A percentile compares a stretch with the other conserved stretches of the same genome.
Conservation (phyloP, 2,113 vertebrate species). For the Turnix velox region DNA sequence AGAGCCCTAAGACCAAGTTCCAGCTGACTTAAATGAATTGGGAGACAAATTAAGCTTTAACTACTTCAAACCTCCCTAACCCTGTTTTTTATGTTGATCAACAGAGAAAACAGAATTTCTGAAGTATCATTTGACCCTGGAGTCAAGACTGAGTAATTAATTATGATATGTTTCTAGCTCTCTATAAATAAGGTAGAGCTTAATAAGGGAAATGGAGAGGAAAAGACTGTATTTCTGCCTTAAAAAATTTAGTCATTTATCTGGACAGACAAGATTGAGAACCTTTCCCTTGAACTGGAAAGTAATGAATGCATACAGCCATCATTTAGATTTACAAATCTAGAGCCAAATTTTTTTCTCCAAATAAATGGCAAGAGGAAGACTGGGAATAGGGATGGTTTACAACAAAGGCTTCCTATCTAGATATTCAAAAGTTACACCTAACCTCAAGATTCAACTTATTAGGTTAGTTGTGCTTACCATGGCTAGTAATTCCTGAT, state of each 20-base stretch:
- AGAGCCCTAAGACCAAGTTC: not conserved
- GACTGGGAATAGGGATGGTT: not conserved
- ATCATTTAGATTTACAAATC: not conserved
- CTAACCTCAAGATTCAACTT: not conserved
- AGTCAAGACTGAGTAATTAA: not conserved
- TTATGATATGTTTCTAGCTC: not conserved
- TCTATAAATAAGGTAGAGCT: not conserved
- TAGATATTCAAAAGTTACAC: not conserved
- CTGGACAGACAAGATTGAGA: not conserved
- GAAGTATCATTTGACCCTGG: not conserved
- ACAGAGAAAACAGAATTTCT: not conserved
- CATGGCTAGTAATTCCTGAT: fast-evolving
- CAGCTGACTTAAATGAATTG: not conserved
- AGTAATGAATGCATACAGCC: fast-evolving
- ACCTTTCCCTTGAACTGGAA: not conserved
- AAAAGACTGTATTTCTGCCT: not conserved
- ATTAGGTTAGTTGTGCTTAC: fast-evolving
- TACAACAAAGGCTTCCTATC: not conserved
- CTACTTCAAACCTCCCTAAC: not conserved
- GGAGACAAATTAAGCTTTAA: not conserved
- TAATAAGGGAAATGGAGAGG: not conserved
- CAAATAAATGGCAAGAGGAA: not conserved
- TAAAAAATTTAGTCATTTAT: not conserved
- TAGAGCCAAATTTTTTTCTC: not conserved
- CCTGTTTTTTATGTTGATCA: not conserved